phyloP scores from a whole-genome alignment of 2,888 invertebrate genomes.

The Drosophila meridionalis region DNA sequence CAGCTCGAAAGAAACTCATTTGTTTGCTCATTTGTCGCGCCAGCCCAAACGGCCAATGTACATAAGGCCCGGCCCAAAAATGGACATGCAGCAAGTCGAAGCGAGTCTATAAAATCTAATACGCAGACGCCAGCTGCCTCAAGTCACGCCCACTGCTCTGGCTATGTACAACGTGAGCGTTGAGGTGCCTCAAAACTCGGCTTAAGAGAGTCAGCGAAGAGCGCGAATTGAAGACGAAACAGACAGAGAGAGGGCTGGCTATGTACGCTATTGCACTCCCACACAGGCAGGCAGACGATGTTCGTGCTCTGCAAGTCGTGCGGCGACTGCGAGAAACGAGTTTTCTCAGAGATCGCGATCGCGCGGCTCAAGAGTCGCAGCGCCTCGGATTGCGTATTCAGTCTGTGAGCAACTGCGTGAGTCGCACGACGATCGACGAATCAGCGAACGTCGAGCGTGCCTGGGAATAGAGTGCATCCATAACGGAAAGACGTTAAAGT shows the following conservation, averaged over 20 bases:
- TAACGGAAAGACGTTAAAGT: constrained; percentile 23
- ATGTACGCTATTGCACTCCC: constrained; percentile 28
- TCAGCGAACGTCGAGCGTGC: constrained; percentile 49
- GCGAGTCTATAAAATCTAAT: constrained; percentile 77
- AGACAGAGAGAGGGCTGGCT: background rate
- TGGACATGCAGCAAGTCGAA: constrained; percentile 63
- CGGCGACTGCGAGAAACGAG: constrained; percentile 21
- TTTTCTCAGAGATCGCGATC: constrained; percentile 33
- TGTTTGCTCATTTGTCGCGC: constrained; percentile 70
- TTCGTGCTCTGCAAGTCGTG: constrained; percentile 38
- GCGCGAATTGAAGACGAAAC: constrained; percentile 8
- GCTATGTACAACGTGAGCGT: constrained; percentile 38
- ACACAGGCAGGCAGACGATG: background rate
- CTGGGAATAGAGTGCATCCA: constrained; percentile 38
- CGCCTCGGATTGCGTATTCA: constrained; percentile 51
- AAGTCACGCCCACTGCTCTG: constrained; percentile 70
- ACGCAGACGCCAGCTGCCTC: constrained; percentile 57
- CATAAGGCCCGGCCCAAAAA: constrained; percentile 70
- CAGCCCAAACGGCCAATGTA: constrained; percentile 61
- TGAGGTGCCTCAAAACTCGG: constrained; percentile 46
- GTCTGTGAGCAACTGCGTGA: constrained; percentile 73
- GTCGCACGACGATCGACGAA: constrained; percentile 69
- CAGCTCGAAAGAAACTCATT: constrained; percentile 48
- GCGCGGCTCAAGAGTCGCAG: constrained; percentile 53
- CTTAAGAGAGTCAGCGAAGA: constrained; percentile 61